Evolutionary conservation across 2,113 vertebrate species (phyloP), one percentile per base, ranked within the genome.

Genomic region (Scomber japonicus): DNA sequence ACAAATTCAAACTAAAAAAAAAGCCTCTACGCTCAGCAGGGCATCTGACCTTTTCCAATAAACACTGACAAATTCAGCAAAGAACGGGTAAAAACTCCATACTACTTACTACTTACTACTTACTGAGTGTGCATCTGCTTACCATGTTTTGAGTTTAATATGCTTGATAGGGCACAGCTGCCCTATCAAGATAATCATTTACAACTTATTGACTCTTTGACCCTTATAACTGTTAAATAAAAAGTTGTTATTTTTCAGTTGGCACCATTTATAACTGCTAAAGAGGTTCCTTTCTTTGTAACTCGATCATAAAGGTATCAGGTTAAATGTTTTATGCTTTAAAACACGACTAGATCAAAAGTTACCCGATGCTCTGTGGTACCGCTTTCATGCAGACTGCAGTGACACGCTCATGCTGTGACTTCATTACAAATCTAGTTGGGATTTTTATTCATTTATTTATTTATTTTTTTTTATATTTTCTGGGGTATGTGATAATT

Each of bases 401-500:
- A 65, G 81, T 60, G 70, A 83, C 66, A 63, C 24, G 76, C 70
- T 67, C 84, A 76, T 5, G 80, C 88, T 91, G 85, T 69, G 87
- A 83, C 88, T 89, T 80, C 72, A 87, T 83, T 79, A 83, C 82
- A 79, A 30, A 81, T 87, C 54, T 30, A n/a, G 60, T 40, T 40
- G 6, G 24, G 24, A 27, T 40, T 40, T 40, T 40, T 10, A 9
- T 40, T 40, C 9, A 9, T 40, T 35, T 35, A 6, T 5, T 35
- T 35, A 6, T 60, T 3, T n/a, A 21, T 50, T 63, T 87, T 67
- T 61, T 46, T 50, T 35, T 50, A 27, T 68, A 56, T 77, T 90
- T 87, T 84, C 79, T 49, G 53, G 61, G 78, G 70, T 86, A 84
- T 31, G 81, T 87, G 85, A 79, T 90, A 86, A 92, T 91, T 86